Conservation (phyloP, 37 sponge, comb jelly and placozoan species). For the Spongilla lacustris region DNA sequence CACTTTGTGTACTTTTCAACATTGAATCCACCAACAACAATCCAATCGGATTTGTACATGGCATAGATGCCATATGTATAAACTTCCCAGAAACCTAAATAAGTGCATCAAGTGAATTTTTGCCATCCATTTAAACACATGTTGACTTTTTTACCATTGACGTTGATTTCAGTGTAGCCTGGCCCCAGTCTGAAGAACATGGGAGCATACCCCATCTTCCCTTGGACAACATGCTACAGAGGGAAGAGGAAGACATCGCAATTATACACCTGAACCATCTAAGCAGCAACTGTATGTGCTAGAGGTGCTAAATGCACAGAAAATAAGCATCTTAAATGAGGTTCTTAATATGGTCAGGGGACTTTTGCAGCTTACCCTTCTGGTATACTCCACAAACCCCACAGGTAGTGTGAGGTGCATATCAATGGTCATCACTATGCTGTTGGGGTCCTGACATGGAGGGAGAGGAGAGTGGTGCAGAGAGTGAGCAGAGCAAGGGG, state of each 20-base stretch:
- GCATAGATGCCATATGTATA: slow-evolving; percentile 67
- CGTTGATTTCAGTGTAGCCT: slow-evolving; percentile 64
- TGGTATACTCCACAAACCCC: slow-evolving; percentile 52
- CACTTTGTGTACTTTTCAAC: slow-evolving; percentile 56
- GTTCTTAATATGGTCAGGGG: too few species aligned
- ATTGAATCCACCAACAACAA: slow-evolving; percentile 57
- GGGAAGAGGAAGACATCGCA: not conserved
- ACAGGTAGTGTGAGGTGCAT: slow-evolving; percentile 74
- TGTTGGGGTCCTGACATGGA: slow-evolving; percentile 46
- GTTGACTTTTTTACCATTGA: slow-evolving; percentile 26
- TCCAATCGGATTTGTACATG: slow-evolving; percentile 81
- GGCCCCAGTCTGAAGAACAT: slow-evolving; percentile 57
- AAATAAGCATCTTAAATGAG: too few species aligned
- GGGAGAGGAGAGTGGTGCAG: not conserved
- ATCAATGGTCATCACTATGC: slow-evolving; percentile 77
- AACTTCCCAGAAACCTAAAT: slow-evolving; percentile 71
- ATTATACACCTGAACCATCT: not conserved
- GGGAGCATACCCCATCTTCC: slow-evolving; percentile 75
- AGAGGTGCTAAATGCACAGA: too few species aligned
- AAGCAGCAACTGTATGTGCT: not conserved
- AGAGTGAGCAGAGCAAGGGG: too few species aligned
- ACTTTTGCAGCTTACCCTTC: slow-evolving; percentile 38
- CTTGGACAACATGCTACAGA: slow-evolving; percentile 57
- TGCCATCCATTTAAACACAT: not conserved
- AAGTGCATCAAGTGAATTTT: not conserved